Percentiles rank a stretch among this genome's conserved stretches.
Conservation (phyloP, 2,113 vertebrate species). For the Dasyurus viverrinus region DNA sequence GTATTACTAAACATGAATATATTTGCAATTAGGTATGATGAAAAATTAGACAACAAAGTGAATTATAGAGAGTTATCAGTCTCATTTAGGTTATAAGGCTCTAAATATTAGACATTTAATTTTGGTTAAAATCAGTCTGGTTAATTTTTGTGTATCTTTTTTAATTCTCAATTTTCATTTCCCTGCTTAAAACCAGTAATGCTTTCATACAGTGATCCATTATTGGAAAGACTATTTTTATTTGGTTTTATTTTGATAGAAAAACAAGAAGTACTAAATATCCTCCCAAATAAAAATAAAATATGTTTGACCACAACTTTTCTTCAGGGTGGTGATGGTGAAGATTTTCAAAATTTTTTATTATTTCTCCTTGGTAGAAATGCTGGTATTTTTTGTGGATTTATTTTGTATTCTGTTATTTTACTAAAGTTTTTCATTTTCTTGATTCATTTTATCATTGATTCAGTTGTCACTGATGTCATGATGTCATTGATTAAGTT, state of each 20-base stretch:
- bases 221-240: not conserved
- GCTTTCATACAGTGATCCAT: not conserved
- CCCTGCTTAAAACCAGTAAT: not conserved
- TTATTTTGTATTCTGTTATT: not conserved
- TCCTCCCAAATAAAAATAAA: not conserved
- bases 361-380: not conserved
- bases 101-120: not conserved
- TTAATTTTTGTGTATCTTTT: not conserved
- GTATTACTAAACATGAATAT: slow-evolving; percentile 23
- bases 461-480: not conserved
- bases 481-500: too few relatives aligned
- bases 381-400: not conserved
- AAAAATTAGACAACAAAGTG: not conserved
- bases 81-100: not conserved
- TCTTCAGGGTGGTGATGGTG: not conserved
- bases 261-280: not conserved
- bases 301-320: not conserved
- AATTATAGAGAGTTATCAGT: not conserved
- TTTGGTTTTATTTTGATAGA: not conserved
- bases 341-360: not conserved
- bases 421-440: not conserved
- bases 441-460: not conserved
- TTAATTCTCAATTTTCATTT: not conserved
- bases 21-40: not conserved
- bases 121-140: not conserved